Base-by-base conservation (phyloP, 2,888 invertebrate genomes). In the Aspidapion aeneum region DNA sequence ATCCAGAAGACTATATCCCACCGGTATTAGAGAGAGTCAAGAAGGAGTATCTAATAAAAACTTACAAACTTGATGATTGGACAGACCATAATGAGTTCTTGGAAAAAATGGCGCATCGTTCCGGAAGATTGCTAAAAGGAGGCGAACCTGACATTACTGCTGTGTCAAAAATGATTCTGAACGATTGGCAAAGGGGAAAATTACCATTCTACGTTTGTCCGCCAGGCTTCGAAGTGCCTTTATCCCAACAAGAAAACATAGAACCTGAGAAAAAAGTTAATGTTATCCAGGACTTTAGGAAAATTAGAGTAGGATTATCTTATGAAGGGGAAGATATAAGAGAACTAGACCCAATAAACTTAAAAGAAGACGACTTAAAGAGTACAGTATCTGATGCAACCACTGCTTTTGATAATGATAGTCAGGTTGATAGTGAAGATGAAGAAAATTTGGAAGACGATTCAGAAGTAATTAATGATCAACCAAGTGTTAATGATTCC, bases 111-210 rank as follows among this genome's bases (percentile, higher is more conserved):
- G 96, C 98, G 0, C 84, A 86, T 58, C 87, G 91, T 69, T 87
- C 87, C 12, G 99, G 99, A 0, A 96, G 95, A 81, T 82, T 99
- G 60, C 79, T 96, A 9, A 98, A 97, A 79, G 95, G 95, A 72
- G 99, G 97, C n/a, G 98, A 99, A 77, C 96, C 99, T 9, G 97
- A 99, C 81, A 82, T 96, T 18, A 82, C 86, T 57, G 91, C 91
- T 65, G 91, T 92, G 1, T 91, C 99, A 0, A 90, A 92, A 78
- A 97, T 97, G 93, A 88, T 99, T 9, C 84, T 99, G 1, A 99
- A 99, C 82, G 99, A 99, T 80, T 99, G 96, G 93, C 98, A 99
- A 81, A 86, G 99, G 74, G 99, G 99, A 2, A 96, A 96, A 80
- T 81, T 99, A 60, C 98, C 98, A 0, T 98, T 93, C 80, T 99